A percentile compares a stretch with the other conserved stretches of the same genome.
Conservation (phyloP, 2,888 invertebrate genomes). For the Tinea trinotella region DNA sequence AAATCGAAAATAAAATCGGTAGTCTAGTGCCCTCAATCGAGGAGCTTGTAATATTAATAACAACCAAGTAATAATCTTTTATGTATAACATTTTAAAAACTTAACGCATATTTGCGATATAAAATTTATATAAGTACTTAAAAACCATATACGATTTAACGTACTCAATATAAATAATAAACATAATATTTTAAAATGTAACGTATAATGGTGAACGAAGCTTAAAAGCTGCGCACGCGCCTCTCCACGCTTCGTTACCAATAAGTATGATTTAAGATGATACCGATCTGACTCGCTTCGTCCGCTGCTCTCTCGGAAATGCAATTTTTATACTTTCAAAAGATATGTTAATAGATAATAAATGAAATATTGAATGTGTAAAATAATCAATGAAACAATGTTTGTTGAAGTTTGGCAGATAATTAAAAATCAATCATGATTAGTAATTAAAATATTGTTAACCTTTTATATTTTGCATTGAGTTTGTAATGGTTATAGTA, state of each 20-base stretch:
- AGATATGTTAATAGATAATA: constrained; percentile 14
- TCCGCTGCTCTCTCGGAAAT: constrained; percentile 21
- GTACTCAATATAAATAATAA: background rate
- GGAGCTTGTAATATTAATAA: too few species aligned
- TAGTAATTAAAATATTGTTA: too few species aligned
- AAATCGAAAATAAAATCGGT: too few species aligned
- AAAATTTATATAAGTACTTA: too few species aligned
- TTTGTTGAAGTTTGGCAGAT: background rate
- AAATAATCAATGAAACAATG: constrained; percentile 2
- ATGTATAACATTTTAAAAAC: too few species aligned
- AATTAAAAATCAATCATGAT: background rate
- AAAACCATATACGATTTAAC: too few species aligned
- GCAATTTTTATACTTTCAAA: constrained; percentile 26
- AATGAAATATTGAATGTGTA: constrained; percentile 14
- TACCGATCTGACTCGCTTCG: constrained; percentile 37
- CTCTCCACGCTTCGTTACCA: constrained; percentile 51
- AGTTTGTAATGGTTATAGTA: too few species aligned
- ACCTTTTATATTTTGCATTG: too few species aligned
- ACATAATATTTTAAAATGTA: background rate
- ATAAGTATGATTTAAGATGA: constrained; percentile 54
- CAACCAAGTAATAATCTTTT: too few species aligned
- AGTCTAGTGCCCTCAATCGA: too few species aligned
- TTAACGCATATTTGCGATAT: too few species aligned
- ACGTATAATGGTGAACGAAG: constrained; percentile 1
- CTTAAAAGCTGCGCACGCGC: constrained; percentile 34